Evolutionary conservation across 2,113 vertebrate genomes (phyloP), one percentile per base, ranked within the genome.

Genomic region (Telmatochromis bifrenatus): DNA sequence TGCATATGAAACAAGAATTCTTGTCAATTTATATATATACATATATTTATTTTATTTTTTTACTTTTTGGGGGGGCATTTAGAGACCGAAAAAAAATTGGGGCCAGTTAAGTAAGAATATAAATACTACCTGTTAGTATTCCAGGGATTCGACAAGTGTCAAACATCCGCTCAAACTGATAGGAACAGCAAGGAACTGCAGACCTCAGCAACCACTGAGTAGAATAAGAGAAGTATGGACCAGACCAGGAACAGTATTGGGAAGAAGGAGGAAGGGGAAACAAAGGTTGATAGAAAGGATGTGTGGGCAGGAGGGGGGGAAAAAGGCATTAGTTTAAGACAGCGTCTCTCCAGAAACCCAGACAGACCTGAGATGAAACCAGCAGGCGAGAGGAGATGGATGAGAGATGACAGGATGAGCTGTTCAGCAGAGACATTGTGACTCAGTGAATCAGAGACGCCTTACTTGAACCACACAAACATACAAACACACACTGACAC

Each of bases 151-250:
- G 97, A 81, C 97, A 97, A 89, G 97, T 97, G 93, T 97, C 96
- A 96, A 98, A 98, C 89, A 98, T 96, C 93, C 95, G 95, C 95
- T 97, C 97, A 89, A 94, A 97, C 82, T 98, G 97, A 94, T 97
- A 97, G 23, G 97, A 98, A 88, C 97, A 98, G 95, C 96, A 95
- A 85, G 97, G 97, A 85, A 97, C 94, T 88, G 96, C 96, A 88
- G 97, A 97, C 95, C 97, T 96, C 93, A 98, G 96, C 95, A 98
- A 93, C 84, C 96, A 96, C 97, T 98, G 95, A 94, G 89, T 79
- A 82, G 83, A 83, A 94, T 70, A 77, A 93, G 85, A 90, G 53
- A 85, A 85, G 51, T 83, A 92, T 12, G 79, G 84, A 73, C 68
- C 81, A 77, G 55, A n/a, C 17, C 23, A 80, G 70, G 83, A 12